A percentile compares a stretch with the other conserved stretches of the same genome.
phyloP scores from a whole-genome alignment of 2,797 vertebrate species.

The Trachops cirrhosus region DNA sequence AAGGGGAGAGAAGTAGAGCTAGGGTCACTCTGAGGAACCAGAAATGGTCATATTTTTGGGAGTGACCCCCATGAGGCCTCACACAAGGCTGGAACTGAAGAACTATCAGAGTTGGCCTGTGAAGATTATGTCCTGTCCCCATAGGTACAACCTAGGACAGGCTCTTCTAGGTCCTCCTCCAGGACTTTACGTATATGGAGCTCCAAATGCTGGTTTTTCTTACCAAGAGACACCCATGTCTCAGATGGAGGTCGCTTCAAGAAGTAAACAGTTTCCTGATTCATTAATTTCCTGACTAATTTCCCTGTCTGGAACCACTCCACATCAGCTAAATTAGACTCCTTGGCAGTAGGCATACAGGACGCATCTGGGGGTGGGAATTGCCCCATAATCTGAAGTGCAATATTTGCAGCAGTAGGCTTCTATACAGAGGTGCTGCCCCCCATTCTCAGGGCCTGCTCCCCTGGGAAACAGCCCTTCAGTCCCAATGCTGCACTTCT shows the following conservation, averaged over 20 bases:
- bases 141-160: background rate
- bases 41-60: background rate
- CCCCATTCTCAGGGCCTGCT: too few relatives aligned
- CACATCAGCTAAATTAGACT: background rate
- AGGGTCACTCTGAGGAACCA: background rate
- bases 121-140: background rate
- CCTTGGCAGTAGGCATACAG: background rate
- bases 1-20: background rate
- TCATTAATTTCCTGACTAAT: background rate
- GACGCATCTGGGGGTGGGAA: too few relatives aligned
- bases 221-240: background rate
- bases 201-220: background rate
- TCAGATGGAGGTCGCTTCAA: background rate
- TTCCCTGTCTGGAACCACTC: background rate
- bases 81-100: background rate
- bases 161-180: background rate
- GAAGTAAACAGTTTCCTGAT: background rate
- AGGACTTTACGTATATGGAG: background rate
- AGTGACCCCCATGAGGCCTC: background rate
- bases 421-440: background rate
- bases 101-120: background rate
- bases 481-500: background rate
- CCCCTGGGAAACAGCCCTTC: background rate
- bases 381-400: background rate
- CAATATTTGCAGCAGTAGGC: too few relatives aligned